A percentile compares a stretch with the other conserved stretches of the same genome.
These are phyloP conservation scores for Synodontis membranacea DNA, from an alignment of 2,113 vertebrate species.

Conservation along the genomic window DNA sequence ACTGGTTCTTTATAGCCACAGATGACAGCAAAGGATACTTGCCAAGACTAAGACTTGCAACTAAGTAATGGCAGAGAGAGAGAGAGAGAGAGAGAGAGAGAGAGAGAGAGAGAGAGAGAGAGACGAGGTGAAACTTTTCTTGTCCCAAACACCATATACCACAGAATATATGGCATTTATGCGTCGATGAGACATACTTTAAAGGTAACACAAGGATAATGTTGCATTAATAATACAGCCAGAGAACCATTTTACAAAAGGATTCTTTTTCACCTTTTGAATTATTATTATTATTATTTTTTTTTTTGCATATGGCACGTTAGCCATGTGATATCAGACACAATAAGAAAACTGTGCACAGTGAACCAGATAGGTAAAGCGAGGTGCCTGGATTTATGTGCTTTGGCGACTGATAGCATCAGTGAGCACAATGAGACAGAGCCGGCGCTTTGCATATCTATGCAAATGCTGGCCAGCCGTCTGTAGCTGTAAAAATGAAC, in stretches of 20 bases:
- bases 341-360: slow-evolving; percentile 36
- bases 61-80: slow-evolving; percentile 16
- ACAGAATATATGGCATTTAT: neutral
- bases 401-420: slow-evolving; percentile 50
- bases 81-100: slow-evolving; percentile 22
- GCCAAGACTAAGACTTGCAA: slow-evolving; percentile 32
- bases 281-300: too few species aligned
- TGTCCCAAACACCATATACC: neutral
- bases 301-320: slow-evolving; percentile 43
- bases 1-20: slow-evolving; percentile 36
- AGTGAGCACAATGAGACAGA: slow-evolving; percentile 56
- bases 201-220: slow-evolving; percentile 7
- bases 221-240: neutral
- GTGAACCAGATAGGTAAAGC: slow-evolving; percentile 41
- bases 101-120: neutral
- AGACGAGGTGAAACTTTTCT: neutral
- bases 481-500: slow-evolving; percentile 50
- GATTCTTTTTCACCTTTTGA: neutral
- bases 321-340: neutral
- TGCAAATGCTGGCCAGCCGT: slow-evolving; percentile 66
- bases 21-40: slow-evolving; percentile 21
- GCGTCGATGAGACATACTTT: slow-evolving; percentile 3
- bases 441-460: slow-evolving; percentile 71
- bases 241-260: neutral
- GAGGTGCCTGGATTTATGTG: slow-evolving; percentile 36